These are phyloP conservation scores for Leucophenga maculata DNA, from an alignment of 2,888 invertebrate species.

Conservation along the genomic window DNA sequence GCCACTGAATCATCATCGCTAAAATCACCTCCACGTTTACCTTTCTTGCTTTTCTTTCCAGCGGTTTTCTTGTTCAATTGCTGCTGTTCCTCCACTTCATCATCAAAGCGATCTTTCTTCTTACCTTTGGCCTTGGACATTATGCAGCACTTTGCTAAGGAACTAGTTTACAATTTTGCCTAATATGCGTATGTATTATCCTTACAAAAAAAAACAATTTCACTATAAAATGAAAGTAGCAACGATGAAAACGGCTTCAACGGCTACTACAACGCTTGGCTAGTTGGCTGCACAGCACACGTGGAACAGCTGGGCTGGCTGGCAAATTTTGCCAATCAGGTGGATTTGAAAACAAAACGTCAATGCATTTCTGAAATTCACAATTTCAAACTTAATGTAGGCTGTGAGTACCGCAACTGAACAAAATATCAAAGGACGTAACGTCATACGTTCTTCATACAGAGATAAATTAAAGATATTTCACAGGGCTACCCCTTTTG, in stretches of 20 bases:
- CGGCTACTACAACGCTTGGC: too few species aligned
- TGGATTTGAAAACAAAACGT: too few species aligned
- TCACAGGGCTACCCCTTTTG: too few species aligned
- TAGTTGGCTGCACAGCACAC: too few species aligned
- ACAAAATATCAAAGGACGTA: too few species aligned
- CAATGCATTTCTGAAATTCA: too few species aligned
- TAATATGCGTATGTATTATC: background rate
- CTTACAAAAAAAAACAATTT: background rate
- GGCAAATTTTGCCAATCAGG: too few species aligned
- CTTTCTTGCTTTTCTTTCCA: constrained; percentile 61
- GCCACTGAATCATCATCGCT: constrained; percentile 73
- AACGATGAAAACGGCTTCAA: background rate
- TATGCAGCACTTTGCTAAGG: constrained; percentile 12
- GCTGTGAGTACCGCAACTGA: too few species aligned
- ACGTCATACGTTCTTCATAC: too few species aligned
- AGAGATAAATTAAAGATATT: too few species aligned
- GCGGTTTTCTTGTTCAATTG: constrained; percentile 50
- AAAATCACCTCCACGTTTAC: constrained; percentile 74
- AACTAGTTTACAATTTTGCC: background rate
- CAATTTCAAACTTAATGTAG: too few species aligned
- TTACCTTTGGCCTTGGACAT: constrained; percentile 63
- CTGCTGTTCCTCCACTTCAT: constrained; percentile 50
- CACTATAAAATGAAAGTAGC: background rate
- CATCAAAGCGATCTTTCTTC: constrained; percentile 65
- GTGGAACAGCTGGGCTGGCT: too few species aligned